A percentile compares a stretch with the other conserved stretches of the same genome.
Conservation (phyloP, 2,888 invertebrate species). For the Watsonalla binaria region DNA sequence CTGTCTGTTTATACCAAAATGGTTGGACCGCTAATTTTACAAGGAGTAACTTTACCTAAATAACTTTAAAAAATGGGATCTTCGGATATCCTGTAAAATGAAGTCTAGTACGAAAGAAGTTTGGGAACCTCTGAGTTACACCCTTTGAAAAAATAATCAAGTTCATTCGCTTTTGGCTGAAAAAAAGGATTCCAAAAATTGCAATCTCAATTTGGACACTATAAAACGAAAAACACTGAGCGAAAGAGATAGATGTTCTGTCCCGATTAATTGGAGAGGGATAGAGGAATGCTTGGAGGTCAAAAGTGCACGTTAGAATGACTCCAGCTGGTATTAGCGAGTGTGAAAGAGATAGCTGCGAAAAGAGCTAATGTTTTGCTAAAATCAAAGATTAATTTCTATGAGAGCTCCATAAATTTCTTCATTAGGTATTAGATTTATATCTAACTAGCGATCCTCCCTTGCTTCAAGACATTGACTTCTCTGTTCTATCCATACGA, state of each 20-base stretch:
- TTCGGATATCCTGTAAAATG: no score
- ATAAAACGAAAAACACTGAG: slow-evolving; percentile 2
- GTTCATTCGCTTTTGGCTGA: not conserved
- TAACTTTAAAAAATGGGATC: no score
- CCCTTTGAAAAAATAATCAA: no score
- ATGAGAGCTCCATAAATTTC: not conserved
- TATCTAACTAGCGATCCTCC: no score
- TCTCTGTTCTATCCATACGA: no score
- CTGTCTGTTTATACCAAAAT: no score
- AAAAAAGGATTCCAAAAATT: slow-evolving; percentile 1
- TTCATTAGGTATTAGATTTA: no score
- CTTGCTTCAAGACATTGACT: no score
- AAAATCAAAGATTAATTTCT: slow-evolving; percentile 39
- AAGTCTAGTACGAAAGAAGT: no score
- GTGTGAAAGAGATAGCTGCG: slow-evolving; percentile 28
- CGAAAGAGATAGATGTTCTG: slow-evolving; percentile 15
- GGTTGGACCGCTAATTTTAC: no score
- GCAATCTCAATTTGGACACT: slow-evolving; percentile 7
- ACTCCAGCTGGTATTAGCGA: slow-evolving; percentile 1
- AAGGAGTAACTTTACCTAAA: no score
- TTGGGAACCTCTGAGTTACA: no score
- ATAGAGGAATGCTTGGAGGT: slow-evolving; percentile 28
- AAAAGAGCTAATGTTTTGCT: slow-evolving; percentile 43
- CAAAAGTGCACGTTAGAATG: slow-evolving; percentile 34
- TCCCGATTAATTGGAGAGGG: slow-evolving; percentile 29